Evolutionary conservation across 1,140 invertebrate species (phyloP), one percentile per base, ranked within the genome.

Genomic region (Adoxophyes honmai): DNA sequence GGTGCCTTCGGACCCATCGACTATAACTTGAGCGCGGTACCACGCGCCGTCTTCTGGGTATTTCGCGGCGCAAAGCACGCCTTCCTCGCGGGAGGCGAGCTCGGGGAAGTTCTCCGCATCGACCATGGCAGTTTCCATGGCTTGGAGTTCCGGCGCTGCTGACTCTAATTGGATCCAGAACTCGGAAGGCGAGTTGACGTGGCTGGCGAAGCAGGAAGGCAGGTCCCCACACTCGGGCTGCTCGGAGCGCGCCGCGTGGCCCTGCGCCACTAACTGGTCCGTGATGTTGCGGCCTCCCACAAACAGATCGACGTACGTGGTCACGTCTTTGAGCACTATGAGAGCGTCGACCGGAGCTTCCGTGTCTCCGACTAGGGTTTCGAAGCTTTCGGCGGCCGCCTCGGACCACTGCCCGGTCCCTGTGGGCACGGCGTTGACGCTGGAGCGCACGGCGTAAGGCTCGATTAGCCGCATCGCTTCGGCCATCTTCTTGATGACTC

Each of bases 91-190:
- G 38, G 90, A 84, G 7, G 70, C 76, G 0, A 92, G 68, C 16
- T 88, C 75, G 0, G 90, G 77, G 70, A 91, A 93, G 59, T 79
- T 89, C 42, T 91, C 89, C 2, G 91, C 91, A 34, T 89, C 80
- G 0, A 73, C 58, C 66, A 94, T 83, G 39, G 91, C 90, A 11
- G 91, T 83, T 13, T 91, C 91, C 66, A 94, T 92, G 15, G 90
- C 78, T 70, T 94, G 92, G 34, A 94, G 67, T 4, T 93, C 92
- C 2, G 88, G 75, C 0, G 91, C 89, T 8, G 93, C 91, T 1
- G 86, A 90, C 66, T 94, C 92, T 34, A 93, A 78, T 68, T 94
- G 94, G 14, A 94, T 91, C 90, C 93, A 95, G 73, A 95, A 95
- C 66, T 94, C 92, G 0, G 89, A 88, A 0, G 93, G 92, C 0